Percentiles rank a stretch among this genome's conserved stretches.
Evolutionary conservation across 2,888 invertebrate species (phyloP).

Genomic region (Rhagonycha fulva): DNA sequence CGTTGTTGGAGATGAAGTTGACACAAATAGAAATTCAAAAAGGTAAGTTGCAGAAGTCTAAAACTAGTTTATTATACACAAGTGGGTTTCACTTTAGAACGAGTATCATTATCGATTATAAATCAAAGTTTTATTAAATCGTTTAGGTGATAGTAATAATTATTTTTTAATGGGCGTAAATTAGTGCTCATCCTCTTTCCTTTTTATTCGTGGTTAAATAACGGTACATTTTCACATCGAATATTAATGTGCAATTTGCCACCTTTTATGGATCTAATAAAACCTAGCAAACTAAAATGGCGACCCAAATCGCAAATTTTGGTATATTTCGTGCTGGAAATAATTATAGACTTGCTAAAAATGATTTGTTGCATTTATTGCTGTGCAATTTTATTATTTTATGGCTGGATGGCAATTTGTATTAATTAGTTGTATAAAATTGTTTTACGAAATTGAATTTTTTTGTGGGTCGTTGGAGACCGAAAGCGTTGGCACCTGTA

Average conservation of each 20-base stretch:
- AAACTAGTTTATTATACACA: not conserved
- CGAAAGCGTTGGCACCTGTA: not conserved
- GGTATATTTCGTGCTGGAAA: not conserved
- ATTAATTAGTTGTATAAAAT: not conserved
- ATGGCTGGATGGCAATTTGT: not conserved
- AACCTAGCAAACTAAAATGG: not conserved
- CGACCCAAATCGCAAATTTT: not conserved
- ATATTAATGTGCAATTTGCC: not conserved
- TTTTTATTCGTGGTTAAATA: not conserved
- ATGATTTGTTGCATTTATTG: constrained; percentile 1
- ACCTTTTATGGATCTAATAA: not conserved
- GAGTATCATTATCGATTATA: not conserved
- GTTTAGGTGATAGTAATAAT: not conserved
- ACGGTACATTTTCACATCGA: not conserved
- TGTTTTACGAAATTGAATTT: not conserved
- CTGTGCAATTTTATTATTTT: not conserved
- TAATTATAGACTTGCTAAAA: not conserved
- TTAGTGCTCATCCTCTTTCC: not conserved
- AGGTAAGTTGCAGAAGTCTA: constrained; percentile 52
- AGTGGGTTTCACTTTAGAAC: not conserved
- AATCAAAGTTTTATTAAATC: not conserved
- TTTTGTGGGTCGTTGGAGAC: not conserved
- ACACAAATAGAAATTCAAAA: constrained; percentile 58
- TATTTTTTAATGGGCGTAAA: not conserved
- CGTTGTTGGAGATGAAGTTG: constrained; percentile 56